Base-by-base conservation (phyloP, 2,113 vertebrate genomes). In the Epinephelus moara region DNA sequence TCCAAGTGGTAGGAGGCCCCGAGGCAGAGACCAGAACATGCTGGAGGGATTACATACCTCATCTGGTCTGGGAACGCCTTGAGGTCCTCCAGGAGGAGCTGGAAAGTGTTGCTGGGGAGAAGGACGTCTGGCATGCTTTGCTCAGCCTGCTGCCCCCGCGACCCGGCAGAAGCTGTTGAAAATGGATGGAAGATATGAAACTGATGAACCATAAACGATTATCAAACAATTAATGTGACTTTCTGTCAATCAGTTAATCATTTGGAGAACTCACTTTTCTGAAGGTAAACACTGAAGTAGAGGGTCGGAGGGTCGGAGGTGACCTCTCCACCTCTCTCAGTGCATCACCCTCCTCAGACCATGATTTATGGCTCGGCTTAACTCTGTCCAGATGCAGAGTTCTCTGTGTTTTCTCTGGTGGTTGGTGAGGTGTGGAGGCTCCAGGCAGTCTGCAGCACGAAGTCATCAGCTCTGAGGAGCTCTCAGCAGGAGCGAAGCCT, bases 311-410 rank as follows among this genome's bases (percentile, higher is more conserved):
- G 73, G 76, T 86, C 78, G 49, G 77, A 37, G 67, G 66, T 33
- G 42, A 82, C 76, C 64, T 72, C 80, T 45, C 52, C 68, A 73
- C 75, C 62, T 78, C 75, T 86, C 67, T 66, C 70, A 73, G 64
- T 70, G 69, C 83, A 78, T 70, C 84, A n/a, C 52, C 75, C 74
- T 85, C 79, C 87, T 70, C 79, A 56, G 75, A 45, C 49, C 5
- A 8, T 91, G 90, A 94, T 94, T 94, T 89, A 93, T 92, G 68
- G 70, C 61, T 66, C 37, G 0, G 23, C 19, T 75, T 92, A 93
- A 95, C 86, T 75, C 60, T 3, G 40, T 91, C 91, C 95, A 95
- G 94, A 94, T 95, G 94, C 93, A 73, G 53, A 61, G 47, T 56
- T 10, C n/a, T 71, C 78, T 85, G 79, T 84, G 79, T 92, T 89